These are phyloP conservation scores for Porites divaricata DNA, from an alignment of 92 coral and sea anemone species.

Conservation along the genomic window DNA sequence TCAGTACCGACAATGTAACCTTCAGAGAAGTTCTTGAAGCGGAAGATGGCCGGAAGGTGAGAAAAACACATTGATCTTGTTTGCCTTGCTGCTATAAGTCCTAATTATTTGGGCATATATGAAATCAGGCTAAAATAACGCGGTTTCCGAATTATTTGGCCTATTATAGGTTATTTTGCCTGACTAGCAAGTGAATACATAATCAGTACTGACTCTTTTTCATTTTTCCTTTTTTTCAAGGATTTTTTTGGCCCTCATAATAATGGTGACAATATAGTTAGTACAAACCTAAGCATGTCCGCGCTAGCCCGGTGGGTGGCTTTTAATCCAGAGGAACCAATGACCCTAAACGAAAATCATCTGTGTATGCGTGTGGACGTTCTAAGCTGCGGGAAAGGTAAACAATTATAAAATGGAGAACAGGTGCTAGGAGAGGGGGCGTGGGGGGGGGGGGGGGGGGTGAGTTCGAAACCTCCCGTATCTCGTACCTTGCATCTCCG, in stretches of 20 bases:
- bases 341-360: neutral
- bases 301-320: constrained; percentile 39
- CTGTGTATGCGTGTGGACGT: constrained; percentile 65
- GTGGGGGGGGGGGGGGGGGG: too few species aligned
- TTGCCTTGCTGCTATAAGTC: too few species aligned
- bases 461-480: too few species aligned
- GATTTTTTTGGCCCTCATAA: constrained; percentile 24
- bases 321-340: constrained; percentile 52
- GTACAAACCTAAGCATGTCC: neutral
- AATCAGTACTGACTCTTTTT: neutral
- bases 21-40: neutral
- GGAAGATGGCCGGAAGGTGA: too few species aligned
- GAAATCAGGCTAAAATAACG: too few species aligned
- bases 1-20: constrained; percentile 26
- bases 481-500: too few species aligned
- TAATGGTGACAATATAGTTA: constrained; percentile 28
- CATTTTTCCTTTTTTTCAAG: constrained; percentile 1
- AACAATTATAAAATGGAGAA: neutral
- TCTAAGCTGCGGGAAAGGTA: constrained; percentile 45
- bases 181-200: neutral
- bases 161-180: too few species aligned
- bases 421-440: too few species aligned
- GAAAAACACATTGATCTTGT: too few species aligned
- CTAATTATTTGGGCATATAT: too few species aligned
- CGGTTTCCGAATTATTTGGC: too few species aligned